Base-by-base conservation (phyloP, 2,113 vertebrate genomes). In the Panthera tigris region DNA sequence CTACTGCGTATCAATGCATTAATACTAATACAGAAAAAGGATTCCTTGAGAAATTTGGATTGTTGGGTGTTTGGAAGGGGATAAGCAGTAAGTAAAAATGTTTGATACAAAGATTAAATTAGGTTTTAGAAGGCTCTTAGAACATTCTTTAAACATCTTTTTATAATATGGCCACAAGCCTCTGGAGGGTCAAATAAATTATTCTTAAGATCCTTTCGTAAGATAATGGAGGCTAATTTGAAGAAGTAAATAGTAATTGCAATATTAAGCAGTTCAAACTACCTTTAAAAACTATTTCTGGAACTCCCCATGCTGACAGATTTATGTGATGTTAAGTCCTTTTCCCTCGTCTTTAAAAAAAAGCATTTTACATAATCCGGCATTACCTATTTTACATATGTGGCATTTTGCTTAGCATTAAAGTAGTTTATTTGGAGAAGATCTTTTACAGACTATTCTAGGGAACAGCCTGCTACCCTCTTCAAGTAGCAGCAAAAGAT, bases 371-470 rank as follows among this genome's bases (percentile, higher is more conserved):
- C 52, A 98, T 93, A 98, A 97, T 96, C 95, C 74, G 1, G 88
- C 97, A 95, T 89, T 97, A 97, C 97, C 97, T 97, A 95, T 95
- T 97, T 98, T 97, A 97, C 94, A 98, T 97, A 98, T 84, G 97
- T 98, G 97, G 96, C 98, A 97, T 98, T 98, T 98, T 97, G 82
- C 97, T 98, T 98, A 98, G 97, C 97, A 97, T 98, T 97, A 96
- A 98, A 98, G 90, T 79, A 82, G 89, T 96, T 96, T 97, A 96
- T 98, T 96, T 97, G 94, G 86, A 97, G 88, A 95, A 74, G 83
- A 95, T 95, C 82, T 95, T 97, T 97, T 89, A 74, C 92, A 96
- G 88, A 97, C 93, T 98, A 96, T 97, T 97, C 95, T 95, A 76
- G 93, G 95, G 91, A 97, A 92, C 96, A 97, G 97, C 73, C 97